Percentiles rank a stretch among this genome's conserved stretches.
These are phyloP conservation scores for Drosophila novamexicana DNA, from an alignment of 1,140 invertebrate genomes.

Conservation along the genomic window DNA sequence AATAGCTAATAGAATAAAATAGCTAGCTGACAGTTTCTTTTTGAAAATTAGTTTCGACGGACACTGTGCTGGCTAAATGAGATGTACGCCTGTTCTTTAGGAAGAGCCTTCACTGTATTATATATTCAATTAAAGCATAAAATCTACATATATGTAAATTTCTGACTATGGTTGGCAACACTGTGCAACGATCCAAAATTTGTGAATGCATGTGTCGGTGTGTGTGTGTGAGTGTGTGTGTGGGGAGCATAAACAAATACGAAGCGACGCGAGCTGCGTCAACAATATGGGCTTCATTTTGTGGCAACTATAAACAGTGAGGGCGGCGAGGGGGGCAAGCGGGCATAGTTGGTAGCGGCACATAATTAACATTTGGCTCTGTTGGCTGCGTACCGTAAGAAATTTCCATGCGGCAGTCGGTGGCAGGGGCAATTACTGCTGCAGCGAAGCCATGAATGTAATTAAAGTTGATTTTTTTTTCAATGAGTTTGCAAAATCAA, in stretches of 20 bases:
- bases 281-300: constrained; percentile 36
- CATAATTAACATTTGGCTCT: constrained; percentile 77
- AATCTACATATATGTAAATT: constrained; percentile 1
- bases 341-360: constrained; percentile 34
- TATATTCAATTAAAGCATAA: too few species aligned
- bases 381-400: constrained; percentile 73
- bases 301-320: constrained; percentile 26
- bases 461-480: constrained; percentile 56
- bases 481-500: constrained; percentile 75
- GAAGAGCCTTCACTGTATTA: too few species aligned
- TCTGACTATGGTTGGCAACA: constrained; percentile 11
- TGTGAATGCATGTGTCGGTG: constrained; percentile 12
- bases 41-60: background rate
- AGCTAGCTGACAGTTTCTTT: background rate
- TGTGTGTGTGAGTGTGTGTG: constrained; percentile 28
- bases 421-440: constrained; percentile 56
- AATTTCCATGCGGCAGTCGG: constrained; percentile 48
- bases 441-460: constrained; percentile 75
- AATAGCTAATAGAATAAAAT: background rate
- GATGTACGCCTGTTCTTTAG: too few species aligned
- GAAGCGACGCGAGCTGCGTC: constrained; percentile 36
- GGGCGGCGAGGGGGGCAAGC: background rate
- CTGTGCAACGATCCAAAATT: constrained; percentile 38
- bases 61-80: too few species aligned
- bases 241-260: constrained; percentile 44